phyloP scores from a whole-genome alignment of 2,888 invertebrate genomes.

The Drepanosiphum platanoidis region DNA sequence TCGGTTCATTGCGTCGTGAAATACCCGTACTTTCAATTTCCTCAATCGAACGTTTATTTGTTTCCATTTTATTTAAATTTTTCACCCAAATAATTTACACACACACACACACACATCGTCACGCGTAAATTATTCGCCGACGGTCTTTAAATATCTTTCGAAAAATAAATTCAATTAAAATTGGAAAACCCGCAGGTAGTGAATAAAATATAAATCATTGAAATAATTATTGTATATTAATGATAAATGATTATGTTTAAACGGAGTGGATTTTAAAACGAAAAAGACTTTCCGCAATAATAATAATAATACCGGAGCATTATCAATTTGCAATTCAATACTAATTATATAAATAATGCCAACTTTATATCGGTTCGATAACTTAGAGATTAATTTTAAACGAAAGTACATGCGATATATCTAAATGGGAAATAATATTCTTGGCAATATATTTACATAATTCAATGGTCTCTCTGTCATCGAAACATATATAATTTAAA shows the following conservation, averaged over 20 bases:
- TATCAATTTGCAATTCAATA: neutral
- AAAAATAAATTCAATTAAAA: too few species aligned
- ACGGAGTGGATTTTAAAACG: neutral
- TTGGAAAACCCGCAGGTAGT: too few species aligned
- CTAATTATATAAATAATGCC: neutral
- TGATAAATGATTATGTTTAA: neutral
- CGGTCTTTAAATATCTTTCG: too few species aligned
- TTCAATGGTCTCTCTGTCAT: neutral
- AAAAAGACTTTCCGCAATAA: too few species aligned
- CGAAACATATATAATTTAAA: neutral
- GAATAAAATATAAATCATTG: too few species aligned
- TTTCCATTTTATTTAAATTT: conserved; percentile 4
- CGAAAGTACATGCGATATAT: neutral
- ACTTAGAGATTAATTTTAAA: conserved; percentile 27
- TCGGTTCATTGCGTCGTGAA: conserved; percentile 54
- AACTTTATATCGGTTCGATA: neutral
- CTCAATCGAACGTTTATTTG: conserved; percentile 27
- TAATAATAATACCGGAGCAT: neutral
- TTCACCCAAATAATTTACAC: neutral
- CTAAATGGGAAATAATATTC: neutral
- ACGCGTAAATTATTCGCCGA: too few species aligned
- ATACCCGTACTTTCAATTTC: conserved; percentile 38
- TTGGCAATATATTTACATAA: conserved; percentile 23
- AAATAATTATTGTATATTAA: too few species aligned
- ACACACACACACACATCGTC: too few species aligned